These are phyloP conservation scores for Hippocampus barbouri DNA, from an alignment of 2,113 vertebrate species.

Conservation along the genomic window DNA sequence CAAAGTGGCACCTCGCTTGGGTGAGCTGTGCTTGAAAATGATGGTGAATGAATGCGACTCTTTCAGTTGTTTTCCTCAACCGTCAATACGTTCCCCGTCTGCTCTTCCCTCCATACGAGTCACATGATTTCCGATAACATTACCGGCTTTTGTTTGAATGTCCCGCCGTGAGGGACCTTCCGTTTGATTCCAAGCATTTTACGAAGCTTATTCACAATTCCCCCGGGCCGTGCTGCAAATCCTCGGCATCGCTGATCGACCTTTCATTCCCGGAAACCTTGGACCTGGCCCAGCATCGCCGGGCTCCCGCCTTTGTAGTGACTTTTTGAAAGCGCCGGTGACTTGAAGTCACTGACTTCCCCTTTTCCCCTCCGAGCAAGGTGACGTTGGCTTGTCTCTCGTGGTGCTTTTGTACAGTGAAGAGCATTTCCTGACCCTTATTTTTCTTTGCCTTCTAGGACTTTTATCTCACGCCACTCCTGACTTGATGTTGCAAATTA, in stretches of 20 bases:
- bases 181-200: background rate
- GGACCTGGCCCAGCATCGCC: too few relatives aligned
- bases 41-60: background rate
- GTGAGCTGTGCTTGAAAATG: background rate
- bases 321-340: too few relatives aligned
- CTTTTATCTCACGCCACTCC: background rate
- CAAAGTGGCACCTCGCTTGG: background rate
- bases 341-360: too few relatives aligned
- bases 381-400: too few relatives aligned
- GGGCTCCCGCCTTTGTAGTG: too few relatives aligned
- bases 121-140: too few relatives aligned
- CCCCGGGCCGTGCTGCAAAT: too few relatives aligned
- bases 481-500: too few relatives aligned
- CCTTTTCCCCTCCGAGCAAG: too few relatives aligned
- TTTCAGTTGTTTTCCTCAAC: background rate
- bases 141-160: background rate
- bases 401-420: background rate
- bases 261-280: too few relatives aligned
- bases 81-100: background rate
- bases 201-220: too few relatives aligned
- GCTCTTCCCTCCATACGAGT: background rate
- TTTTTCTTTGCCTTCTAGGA: background rate
- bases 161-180: background rate
- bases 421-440: background rate
- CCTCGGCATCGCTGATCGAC: too few relatives aligned